phyloP scores from a whole-genome alignment of 2,888 invertebrate genomes.

The Cinara cedri region DNA sequence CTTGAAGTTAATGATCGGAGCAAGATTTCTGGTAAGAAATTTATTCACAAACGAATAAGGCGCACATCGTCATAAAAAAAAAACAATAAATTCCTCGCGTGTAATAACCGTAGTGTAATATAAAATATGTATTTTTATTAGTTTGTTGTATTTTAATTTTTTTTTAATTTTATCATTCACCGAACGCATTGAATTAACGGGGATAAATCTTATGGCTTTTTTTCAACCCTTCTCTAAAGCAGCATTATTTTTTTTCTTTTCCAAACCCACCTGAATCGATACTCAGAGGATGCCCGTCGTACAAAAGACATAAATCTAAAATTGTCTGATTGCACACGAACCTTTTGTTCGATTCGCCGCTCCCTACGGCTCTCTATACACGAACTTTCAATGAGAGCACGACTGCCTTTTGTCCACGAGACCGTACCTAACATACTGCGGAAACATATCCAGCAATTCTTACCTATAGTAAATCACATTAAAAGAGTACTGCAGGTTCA shows the following conservation, averaged over 20 bases:
- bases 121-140: too few species aligned
- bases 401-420: slow-evolving; percentile 40
- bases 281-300: background rate
- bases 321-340: slow-evolving; percentile 35
- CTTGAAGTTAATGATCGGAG: too few species aligned
- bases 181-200: background rate
- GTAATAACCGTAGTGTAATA: too few species aligned
- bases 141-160: too few species aligned
- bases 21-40: too few species aligned
- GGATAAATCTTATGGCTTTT: slow-evolving; percentile 26
- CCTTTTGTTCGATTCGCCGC: slow-evolving; percentile 36
- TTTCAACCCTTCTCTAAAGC: background rate
- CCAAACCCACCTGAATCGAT: background rate
- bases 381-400: slow-evolving; percentile 38
- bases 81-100: too few species aligned
- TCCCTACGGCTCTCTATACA: slow-evolving; percentile 7
- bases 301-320: slow-evolving; percentile 46
- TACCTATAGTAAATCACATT: slow-evolving; percentile 27
- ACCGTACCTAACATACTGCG: slow-evolving; percentile 19
- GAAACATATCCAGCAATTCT: slow-evolving; percentile 12
- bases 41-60: too few species aligned
- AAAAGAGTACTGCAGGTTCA: background rate
- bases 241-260: background rate
- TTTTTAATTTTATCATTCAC: slow-evolving; percentile 18
- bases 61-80: too few species aligned